Evolutionary conservation across 2,888 invertebrate species (phyloP).

Genomic region (Andrena haemorrhoa): DNA sequence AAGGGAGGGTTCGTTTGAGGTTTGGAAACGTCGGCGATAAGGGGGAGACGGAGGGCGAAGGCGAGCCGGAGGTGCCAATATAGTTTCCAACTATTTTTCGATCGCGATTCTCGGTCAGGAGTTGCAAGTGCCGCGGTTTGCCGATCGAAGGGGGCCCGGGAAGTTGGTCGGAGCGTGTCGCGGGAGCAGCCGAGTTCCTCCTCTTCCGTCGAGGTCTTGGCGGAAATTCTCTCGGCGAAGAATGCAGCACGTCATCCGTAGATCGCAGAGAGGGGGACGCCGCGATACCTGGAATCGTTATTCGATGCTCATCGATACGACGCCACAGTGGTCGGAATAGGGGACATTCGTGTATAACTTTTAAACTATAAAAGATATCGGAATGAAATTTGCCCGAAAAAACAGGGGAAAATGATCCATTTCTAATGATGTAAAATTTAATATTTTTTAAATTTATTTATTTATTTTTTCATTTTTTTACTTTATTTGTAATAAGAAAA

Average conservation of each 20-base stretch:
- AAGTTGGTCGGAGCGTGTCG: conserved; percentile 1
- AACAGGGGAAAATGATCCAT: too few species aligned
- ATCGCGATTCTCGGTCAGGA: conserved; percentile 5
- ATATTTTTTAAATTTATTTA: too few species aligned
- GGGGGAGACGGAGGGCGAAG: not conserved
- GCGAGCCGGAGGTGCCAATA: conserved; percentile 3
- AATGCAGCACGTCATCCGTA: conserved; percentile 42
- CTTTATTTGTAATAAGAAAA: too few species aligned
- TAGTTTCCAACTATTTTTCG: conserved; percentile 45
- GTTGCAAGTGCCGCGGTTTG: conserved; percentile 23
- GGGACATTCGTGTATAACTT: too few species aligned
- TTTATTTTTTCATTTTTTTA: too few species aligned
- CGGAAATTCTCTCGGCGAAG: conserved; percentile 24
- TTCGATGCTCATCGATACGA: not conserved
- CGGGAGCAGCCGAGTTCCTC: not conserved
- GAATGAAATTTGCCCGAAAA: too few species aligned
- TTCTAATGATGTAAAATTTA: too few species aligned
- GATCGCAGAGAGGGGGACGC: not conserved
- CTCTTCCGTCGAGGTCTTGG: conserved; percentile 23
- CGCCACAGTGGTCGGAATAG: too few species aligned
- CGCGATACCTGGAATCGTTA: conserved; percentile 43
- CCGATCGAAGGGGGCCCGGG: not conserved
- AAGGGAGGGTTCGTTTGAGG: not conserved
- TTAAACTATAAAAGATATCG: too few species aligned
- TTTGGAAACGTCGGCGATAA: not conserved